Percentiles rank a stretch among this genome's conserved stretches.
These are phyloP conservation scores for Spinus olivaceus DNA, from an alignment of 2,797 vertebrate genomes.

Conservation along the genomic window DNA sequence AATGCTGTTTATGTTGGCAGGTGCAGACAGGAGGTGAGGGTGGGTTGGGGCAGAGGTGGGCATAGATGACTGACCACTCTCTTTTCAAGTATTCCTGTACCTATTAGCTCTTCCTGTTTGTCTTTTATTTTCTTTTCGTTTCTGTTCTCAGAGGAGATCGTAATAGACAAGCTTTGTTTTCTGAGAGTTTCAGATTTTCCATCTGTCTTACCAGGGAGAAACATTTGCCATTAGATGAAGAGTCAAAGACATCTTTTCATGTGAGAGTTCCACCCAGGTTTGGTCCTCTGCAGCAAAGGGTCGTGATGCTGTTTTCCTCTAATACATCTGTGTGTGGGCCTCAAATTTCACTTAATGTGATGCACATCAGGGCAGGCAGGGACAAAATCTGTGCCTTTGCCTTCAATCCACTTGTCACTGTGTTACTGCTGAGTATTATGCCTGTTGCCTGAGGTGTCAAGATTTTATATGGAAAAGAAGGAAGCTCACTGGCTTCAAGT, in stretches of 20 bases:
- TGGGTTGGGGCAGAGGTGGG: not conserved
- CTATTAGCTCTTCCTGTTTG: constrained; percentile 19
- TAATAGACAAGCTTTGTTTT: not conserved
- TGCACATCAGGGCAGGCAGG: not conserved
- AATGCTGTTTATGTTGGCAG: constrained; percentile 26
- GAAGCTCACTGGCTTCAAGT: not conserved
- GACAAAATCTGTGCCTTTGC: not conserved
- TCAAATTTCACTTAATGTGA: not conserved
- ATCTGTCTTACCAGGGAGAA: not conserved
- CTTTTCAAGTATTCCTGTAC: not conserved
- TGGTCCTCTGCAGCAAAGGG: not conserved
- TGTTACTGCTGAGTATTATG: not conserved
- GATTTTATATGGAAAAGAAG: constrained; percentile 1
- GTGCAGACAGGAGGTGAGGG: not conserved
- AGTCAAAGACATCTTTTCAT: not conserved
- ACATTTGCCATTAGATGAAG: not conserved
- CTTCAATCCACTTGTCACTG: not conserved
- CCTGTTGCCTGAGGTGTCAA: not conserved
- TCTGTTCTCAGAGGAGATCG: not conserved
- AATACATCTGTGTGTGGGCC: not conserved
- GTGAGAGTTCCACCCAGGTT: not conserved
- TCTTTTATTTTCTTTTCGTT: not conserved
- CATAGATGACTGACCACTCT: constrained; percentile 8
- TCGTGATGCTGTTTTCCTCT: not conserved
- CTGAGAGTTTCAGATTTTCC: not conserved